Base-by-base conservation (phyloP, 1,140 invertebrate species). In the Diachasmimorpha longicaudata region DNA sequence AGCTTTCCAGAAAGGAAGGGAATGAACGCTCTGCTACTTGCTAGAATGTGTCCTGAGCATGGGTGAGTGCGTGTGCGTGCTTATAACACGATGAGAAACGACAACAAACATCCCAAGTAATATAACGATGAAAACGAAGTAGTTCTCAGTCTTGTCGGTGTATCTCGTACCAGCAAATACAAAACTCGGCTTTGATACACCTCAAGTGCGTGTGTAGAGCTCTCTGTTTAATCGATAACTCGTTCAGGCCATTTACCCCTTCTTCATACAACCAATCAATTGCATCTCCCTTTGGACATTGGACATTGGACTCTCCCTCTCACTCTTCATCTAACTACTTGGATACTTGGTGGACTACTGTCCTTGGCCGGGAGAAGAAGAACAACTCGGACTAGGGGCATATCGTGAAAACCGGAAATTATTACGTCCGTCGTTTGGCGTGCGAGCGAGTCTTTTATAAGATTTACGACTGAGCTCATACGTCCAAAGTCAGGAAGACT, bases 21-120 rank as follows among this genome's bases (percentile, higher is more conserved):
- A 68, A 37, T 68, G 66, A 68, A 75, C 66, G 78, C 78, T 74
- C 71, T 70, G 74, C 37, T 78, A 74, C 74, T 72, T 77, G 37
- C 67, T 52, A 63, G 58, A 63, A 63, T 63, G 14, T 58, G 52
- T 58, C 25, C n/a, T n/a, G 21, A 21, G 21, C 69, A 42, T 66
- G n/a, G 25, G 36, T 68, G 66, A 39, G 31, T 68, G 66, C n/a
- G 36, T 68, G 36, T 37, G n/a, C n/a, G 31, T 68, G 25, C 11
- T 68, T 36, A 37, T 39, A 68, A 68, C 31, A 39, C 36, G 31
- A 68, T 36, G 36, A 68, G 36, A 68, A 19, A 68, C 36, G 25
- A 39, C 66, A 68, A 63, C 58, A 31, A 25, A 63, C 58, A 63
- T 63, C 23, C 21, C 23, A 63, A 63, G 4, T 63, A 63, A 25